phyloP scores from a whole-genome alignment of 2,888 invertebrate genomes.

The Ectemnius lituratus region DNA sequence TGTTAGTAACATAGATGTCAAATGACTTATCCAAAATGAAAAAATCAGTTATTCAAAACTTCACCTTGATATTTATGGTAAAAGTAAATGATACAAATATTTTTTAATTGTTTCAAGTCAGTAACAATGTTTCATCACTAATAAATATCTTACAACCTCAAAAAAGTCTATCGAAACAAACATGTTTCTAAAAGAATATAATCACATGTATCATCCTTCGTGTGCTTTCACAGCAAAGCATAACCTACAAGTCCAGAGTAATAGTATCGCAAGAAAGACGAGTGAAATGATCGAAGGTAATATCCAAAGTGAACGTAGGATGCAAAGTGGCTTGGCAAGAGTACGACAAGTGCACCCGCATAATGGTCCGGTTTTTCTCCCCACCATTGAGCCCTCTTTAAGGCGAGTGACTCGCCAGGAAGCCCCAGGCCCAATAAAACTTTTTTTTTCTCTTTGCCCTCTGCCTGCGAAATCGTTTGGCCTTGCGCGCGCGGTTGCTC shows the following conservation, averaged over 20 bases:
- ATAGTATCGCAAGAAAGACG: slow-evolving; percentile 14
- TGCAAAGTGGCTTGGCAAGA: slow-evolving; percentile 63
- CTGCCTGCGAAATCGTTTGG: slow-evolving; percentile 5
- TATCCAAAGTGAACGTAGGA: slow-evolving; percentile 47
- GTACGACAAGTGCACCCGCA: slow-evolving; percentile 64
- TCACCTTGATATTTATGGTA: too few relatives aligned
- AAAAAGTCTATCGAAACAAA: too few relatives aligned
- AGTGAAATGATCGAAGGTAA: slow-evolving; percentile 14
- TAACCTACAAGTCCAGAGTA: slow-evolving; percentile 29
- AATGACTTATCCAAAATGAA: too few relatives aligned
- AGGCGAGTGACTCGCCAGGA: slow-evolving; percentile 43
- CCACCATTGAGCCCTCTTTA: slow-evolving; percentile 33
- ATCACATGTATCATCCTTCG: too few relatives aligned
- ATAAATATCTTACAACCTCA: too few relatives aligned
- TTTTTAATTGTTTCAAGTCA: too few relatives aligned
- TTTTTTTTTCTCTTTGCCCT: slow-evolving; percentile 43
- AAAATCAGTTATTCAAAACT: too few relatives aligned
- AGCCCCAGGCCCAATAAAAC: slow-evolving; percentile 52
- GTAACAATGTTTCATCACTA: too few relatives aligned
- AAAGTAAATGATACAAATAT: too few relatives aligned
- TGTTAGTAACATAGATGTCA: too few relatives aligned
- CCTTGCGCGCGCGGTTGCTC: slow-evolving; percentile 7
- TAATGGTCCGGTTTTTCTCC: slow-evolving; percentile 55
- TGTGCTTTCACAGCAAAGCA: background rate
- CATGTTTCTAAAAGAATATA: too few relatives aligned